A percentile compares a stretch with the other conserved stretches of the same genome.
Conservation (phyloP, 2,113 vertebrate genomes). For the Microcebus murinus region DNA sequence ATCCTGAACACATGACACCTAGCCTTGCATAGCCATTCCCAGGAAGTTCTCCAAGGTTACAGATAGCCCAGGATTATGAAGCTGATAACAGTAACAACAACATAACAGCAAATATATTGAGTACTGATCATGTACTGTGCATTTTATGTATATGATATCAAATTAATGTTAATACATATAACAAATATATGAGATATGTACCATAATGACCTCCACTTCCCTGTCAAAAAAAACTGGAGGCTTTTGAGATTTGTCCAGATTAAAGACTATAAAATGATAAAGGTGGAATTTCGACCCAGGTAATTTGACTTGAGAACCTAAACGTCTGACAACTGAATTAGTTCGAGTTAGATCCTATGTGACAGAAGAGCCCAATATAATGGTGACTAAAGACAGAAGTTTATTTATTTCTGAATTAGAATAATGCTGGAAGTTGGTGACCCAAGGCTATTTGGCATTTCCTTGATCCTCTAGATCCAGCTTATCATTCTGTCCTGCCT, state of each 20-base stretch:
- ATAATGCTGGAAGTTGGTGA: background rate
- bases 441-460: background rate
- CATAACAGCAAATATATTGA: background rate
- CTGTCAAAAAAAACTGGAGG: background rate
- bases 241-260: background rate
- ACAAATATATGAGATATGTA: background rate
- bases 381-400: background rate
- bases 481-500: background rate
- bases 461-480: background rate
- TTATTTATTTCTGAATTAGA: conserved; percentile 10
- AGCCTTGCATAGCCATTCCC: background rate
- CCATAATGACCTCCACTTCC: background rate
- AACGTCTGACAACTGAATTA: background rate
- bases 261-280: background rate
- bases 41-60: background rate
- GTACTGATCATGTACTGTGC: background rate
- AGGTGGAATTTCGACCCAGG: background rate
- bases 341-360: background rate
- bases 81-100: background rate
- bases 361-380: background rate
- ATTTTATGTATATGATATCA: background rate
- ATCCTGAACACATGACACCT: background rate
- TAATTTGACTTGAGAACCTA: background rate
- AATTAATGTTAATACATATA: background rate
- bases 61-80: background rate